Conservation (phyloP, 2,888 invertebrate genomes). For the Acleris cristana region DNA sequence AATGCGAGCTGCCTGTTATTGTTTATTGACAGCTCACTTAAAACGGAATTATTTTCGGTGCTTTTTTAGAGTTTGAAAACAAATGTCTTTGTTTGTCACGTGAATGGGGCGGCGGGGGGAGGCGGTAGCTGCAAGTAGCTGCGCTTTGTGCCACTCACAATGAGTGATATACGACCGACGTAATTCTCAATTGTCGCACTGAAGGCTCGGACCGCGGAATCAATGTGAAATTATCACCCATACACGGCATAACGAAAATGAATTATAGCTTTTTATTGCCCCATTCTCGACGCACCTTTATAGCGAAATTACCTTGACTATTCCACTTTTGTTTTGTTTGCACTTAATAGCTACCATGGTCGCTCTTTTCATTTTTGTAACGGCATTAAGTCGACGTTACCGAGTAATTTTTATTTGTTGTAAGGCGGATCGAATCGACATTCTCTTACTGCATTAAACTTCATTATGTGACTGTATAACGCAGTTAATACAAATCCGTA, state of each 20-base stretch:
- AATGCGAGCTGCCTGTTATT: conserved; percentile 52
- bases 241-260: conserved; percentile 82
- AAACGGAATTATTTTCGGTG: conserved; percentile 73
- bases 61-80: conserved; percentile 76
- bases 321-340: conserved; percentile 49
- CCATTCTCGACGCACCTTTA: conserved; percentile 58
- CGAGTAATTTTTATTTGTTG: conserved; percentile 42
- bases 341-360: conserved; percentile 48
- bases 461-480: conserved; percentile 65
- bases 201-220: conserved; percentile 63
- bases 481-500: conserved; percentile 62
- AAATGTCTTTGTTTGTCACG: conserved; percentile 76
- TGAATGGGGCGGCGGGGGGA: conserved; percentile 68
- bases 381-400: conserved; percentile 34
- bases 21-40: conserved; percentile 69
- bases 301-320: conserved; percentile 58
- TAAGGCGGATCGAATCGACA: conserved; percentile 45
- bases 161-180: conserved; percentile 82
- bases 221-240: conserved; percentile 81
- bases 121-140: conserved; percentile 63
- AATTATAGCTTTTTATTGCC: conserved; percentile 78
- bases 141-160: conserved; percentile 79
- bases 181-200: conserved; percentile 78
- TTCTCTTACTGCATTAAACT: conserved; percentile 55
- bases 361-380: conserved; percentile 52